phyloP scores from a whole-genome alignment of 2,888 invertebrate genomes.

The Synanthedon myopaeformis region DNA sequence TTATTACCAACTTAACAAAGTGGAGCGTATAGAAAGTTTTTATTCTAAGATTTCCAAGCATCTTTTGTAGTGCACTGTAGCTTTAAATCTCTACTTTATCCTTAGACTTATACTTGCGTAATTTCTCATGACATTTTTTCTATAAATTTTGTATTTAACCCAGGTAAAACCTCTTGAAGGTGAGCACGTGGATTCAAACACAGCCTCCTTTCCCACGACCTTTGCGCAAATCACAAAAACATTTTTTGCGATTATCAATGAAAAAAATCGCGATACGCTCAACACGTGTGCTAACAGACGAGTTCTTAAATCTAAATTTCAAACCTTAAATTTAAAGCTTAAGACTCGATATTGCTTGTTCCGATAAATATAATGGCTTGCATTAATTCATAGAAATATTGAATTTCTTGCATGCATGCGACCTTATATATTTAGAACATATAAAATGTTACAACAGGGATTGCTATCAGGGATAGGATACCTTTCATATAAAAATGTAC shows the following conservation, averaged over 20 bases:
- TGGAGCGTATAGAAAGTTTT: too few relatives aligned
- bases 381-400: neutral
- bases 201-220: constrained; percentile 42
- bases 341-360: neutral
- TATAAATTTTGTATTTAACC: constrained; percentile 19
- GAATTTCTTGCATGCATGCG: neutral
- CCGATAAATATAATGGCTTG: neutral
- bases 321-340: neutral
- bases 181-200: constrained; percentile 32
- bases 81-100: too few relatives aligned
- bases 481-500: too few relatives aligned
- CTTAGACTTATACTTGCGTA: neutral
- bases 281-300: constrained; percentile 58
- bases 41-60: too few relatives aligned
- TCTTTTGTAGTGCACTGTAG: too few relatives aligned
- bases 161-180: constrained; percentile 26
- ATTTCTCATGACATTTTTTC: neutral
- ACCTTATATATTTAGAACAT: too few relatives aligned
- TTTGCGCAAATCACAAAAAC: constrained; percentile 40
- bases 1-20: too few relatives aligned
- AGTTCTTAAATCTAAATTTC: constrained; percentile 6
- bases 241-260: constrained; percentile 32
- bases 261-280: constrained; percentile 42
- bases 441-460: too few relatives aligned
- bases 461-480: too few relatives aligned